Evolutionary conservation across 37 sponge, comb jelly and placozoan genomes (phyloP).

Genomic region (Corticium candelabrum): DNA sequence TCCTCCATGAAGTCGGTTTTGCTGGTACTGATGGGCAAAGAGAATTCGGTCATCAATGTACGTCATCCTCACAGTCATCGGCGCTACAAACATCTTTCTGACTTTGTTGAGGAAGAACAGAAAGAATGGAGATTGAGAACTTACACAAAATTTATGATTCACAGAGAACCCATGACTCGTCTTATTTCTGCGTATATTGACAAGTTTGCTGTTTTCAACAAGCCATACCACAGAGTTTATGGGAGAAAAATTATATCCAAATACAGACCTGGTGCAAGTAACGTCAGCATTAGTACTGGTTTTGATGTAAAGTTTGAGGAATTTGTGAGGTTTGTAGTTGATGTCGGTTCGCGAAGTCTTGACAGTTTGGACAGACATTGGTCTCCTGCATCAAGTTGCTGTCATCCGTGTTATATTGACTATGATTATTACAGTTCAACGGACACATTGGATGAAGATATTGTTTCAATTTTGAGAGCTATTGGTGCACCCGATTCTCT

Average conservation of each 20-base stretch:
- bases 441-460: neutral
- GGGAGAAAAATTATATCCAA: neutral
- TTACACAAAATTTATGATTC: neutral
- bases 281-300: neutral
- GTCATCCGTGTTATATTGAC: neutral
- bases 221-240: neutral
- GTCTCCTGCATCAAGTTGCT: neutral
- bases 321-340: neutral
- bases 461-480: neutral
- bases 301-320: neutral
- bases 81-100: no score
- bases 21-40: no score
- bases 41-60: no score
- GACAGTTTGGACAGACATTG: neutral
- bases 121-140: neutral
- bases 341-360: neutral
- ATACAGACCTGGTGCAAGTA: neutral
- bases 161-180: neutral
- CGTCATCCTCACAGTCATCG: no score
- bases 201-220: neutral
- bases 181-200: neutral
- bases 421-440: slow-evolving; percentile 3
- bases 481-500: neutral
- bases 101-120: neutral
- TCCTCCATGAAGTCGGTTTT: no score